Conservation (phyloP, 2,797 vertebrate genomes). For the Carapus acus region DNA sequence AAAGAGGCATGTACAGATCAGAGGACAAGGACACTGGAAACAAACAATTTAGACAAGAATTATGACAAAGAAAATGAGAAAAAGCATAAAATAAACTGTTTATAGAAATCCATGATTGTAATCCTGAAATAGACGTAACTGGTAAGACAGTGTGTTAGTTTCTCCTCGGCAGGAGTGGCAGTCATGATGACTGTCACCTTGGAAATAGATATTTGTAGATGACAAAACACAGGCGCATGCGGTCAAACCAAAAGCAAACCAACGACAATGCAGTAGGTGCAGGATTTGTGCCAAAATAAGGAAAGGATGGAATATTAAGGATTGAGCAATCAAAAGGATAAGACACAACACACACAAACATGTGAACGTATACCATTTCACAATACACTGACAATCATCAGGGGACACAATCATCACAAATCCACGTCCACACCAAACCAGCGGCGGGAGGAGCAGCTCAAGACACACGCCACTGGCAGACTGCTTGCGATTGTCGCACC, state of each 20-base stretch:
- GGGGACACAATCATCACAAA: constrained; percentile 54
- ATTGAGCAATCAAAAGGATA: constrained; percentile 63
- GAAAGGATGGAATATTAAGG: constrained; percentile 56
- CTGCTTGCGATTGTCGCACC: constrained; percentile 60
- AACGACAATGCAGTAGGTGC: constrained; percentile 51
- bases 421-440: constrained; percentile 68
- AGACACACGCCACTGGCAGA: constrained; percentile 69
- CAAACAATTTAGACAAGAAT: constrained; percentile 49
- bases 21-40: constrained; percentile 59
- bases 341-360: constrained; percentile 44
- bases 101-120: constrained; percentile 56
- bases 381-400: constrained; percentile 41
- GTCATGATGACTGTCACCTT: constrained; percentile 43
- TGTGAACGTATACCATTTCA: constrained; percentile 43
- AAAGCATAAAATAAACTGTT: constrained; percentile 60
- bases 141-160: constrained; percentile 45
- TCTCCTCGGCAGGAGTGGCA: constrained; percentile 49
- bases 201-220: constrained; percentile 47
- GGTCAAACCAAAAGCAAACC: constrained; percentile 56
- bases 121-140: constrained; percentile 66
- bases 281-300: constrained; percentile 52
- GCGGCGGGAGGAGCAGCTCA: constrained; percentile 73
- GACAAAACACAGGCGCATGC: constrained; percentile 69
- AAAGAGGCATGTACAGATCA: constrained; percentile 61
- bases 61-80: constrained; percentile 62